Percentiles rank a stretch among this genome's conserved stretches.
phyloP scores from a whole-genome alignment of 2,888 invertebrate genomes.

The Epirrhoe alternata region DNA sequence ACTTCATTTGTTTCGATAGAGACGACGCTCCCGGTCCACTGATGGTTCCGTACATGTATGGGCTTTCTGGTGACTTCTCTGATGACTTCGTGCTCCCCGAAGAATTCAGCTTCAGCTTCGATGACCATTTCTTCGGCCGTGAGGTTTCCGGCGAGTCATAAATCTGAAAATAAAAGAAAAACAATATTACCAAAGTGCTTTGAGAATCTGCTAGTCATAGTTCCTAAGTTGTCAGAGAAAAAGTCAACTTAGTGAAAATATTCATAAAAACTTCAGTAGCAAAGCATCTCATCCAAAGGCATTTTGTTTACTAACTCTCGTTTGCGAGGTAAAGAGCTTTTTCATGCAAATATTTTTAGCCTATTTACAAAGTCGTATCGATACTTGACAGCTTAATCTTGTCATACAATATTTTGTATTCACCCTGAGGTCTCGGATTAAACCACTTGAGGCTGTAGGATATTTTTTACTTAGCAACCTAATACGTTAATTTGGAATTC shows the following conservation, averaged over 20 bases:
- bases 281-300: slow-evolving; percentile 50
- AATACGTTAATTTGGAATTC: slow-evolving; percentile 24
- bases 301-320: slow-evolving; percentile 55
- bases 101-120: slow-evolving; percentile 86
- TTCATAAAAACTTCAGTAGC: slow-evolving; percentile 42
- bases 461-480: slow-evolving; percentile 25
- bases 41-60: slow-evolving; percentile 80
- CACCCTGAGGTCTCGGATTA: slow-evolving; percentile 38
- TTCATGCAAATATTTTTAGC: slow-evolving; percentile 59
- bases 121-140: slow-evolving; percentile 89
- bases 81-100: slow-evolving; percentile 77
- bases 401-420: slow-evolving; percentile 51
- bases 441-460: slow-evolving; percentile 31
- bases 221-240: slow-evolving; percentile 15
- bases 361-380: slow-evolving; percentile 56
- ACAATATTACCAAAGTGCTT: slow-evolving; percentile 14
- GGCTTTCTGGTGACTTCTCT: slow-evolving; percentile 78
- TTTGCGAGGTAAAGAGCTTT: slow-evolving; percentile 55
- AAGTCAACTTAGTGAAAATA: slow-evolving; percentile 15
- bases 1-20: slow-evolving; percentile 93
- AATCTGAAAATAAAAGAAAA: slow-evolving; percentile 70
- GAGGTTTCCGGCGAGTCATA: slow-evolving; percentile 82
- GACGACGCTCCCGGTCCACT: slow-evolving; percentile 88
- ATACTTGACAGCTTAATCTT: slow-evolving; percentile 55
- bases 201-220: slow-evolving; percentile 2